Conservation (phyloP, 2,888 invertebrate genomes). For the Lamproptera curius region DNA sequence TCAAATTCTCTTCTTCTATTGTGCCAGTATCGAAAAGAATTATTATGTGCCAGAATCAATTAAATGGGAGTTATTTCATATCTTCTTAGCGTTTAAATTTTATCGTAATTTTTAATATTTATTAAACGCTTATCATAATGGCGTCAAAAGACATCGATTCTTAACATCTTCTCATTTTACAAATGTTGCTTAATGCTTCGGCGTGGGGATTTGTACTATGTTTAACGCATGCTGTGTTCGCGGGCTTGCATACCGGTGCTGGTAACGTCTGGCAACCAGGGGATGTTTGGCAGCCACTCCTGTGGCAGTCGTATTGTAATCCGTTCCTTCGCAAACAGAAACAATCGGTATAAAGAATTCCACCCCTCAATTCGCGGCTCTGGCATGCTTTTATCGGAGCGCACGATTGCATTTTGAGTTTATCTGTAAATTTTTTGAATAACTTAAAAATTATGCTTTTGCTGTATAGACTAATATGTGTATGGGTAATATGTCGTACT, state of each 20-base stretch:
- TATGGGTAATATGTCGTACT: neutral
- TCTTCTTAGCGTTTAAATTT: too few species aligned
- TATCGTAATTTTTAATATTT: too few species aligned
- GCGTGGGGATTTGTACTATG: conserved; percentile 59
- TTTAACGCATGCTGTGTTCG: conserved; percentile 49
- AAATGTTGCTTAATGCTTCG: conserved; percentile 48
- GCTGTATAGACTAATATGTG: conserved; percentile 8
- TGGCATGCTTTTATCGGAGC: conserved; percentile 31
- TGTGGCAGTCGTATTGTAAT: conserved; percentile 74
- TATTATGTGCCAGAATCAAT: conserved; percentile 7
- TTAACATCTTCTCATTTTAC: conserved; percentile 36
- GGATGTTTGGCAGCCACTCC: conserved; percentile 67
- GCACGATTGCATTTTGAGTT: conserved; percentile 18
- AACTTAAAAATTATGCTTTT: neutral
- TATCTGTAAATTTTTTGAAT: neutral
- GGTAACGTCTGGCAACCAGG: conserved; percentile 50
- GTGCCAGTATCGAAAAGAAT: conserved; percentile 23
- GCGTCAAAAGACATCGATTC: neutral
- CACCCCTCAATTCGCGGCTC: conserved; percentile 72
- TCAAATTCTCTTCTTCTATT: conserved; percentile 25
- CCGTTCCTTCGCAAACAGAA: conserved; percentile 77
- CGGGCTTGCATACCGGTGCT: conserved; percentile 53
- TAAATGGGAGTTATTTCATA: neutral
- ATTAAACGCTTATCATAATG: too few species aligned
- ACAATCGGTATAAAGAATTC: conserved; percentile 72